phyloP scores from a whole-genome alignment of 2,113 vertebrate genomes.

The Aythya baeri region DNA sequence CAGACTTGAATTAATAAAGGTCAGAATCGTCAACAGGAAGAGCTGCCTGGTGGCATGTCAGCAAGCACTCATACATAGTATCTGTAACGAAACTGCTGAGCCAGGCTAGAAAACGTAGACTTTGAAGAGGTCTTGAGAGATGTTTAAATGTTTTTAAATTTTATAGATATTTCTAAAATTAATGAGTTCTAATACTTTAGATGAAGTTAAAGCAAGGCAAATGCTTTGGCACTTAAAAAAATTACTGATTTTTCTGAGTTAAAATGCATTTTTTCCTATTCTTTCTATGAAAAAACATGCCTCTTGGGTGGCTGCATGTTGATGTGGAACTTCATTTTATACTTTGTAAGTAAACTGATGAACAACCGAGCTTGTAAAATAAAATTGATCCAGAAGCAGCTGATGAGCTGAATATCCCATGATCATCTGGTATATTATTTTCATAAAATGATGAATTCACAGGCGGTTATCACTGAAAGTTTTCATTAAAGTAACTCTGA shows the following conservation, averaged over 20 bases:
- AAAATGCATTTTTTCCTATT: accelerated
- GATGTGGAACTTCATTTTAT: background rate
- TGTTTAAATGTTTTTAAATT: background rate
- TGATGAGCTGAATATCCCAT: background rate
- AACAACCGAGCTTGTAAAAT: background rate
- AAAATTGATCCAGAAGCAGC: background rate
- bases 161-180: background rate
- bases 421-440: background rate
- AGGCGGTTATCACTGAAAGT: background rate
- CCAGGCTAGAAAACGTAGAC: background rate
- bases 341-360: background rate
- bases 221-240: background rate
- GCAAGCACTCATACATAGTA: conserved; percentile 39
- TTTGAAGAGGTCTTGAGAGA: background rate
- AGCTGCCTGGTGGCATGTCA: conserved; percentile 60
- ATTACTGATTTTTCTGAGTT: background rate
- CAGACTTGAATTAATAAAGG: conserved; percentile 84
- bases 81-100: conserved; percentile 24
- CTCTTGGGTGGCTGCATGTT: background rate
- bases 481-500: background rate
- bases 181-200: background rate
- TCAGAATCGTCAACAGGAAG: conserved; percentile 77
- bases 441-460: background rate
- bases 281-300: background rate
- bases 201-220: background rate